A percentile compares a stretch with the other conserved stretches of the same genome.
Evolutionary conservation across 2,113 vertebrate genomes (phyloP).

Genomic region (Chlamydotis undulata): DNA sequence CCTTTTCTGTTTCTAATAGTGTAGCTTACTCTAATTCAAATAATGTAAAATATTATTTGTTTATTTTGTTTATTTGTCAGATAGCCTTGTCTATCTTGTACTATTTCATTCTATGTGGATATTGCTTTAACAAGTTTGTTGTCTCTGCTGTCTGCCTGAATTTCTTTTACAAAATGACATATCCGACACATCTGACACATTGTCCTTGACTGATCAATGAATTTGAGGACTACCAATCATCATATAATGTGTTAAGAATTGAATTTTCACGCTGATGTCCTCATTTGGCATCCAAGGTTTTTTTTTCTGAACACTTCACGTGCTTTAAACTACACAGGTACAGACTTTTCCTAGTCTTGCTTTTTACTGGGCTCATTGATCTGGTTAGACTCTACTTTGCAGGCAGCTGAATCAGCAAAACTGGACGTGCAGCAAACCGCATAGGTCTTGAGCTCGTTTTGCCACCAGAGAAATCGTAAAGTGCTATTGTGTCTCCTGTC

Average conservation of each 20-base stretch:
- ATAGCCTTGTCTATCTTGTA: background rate
- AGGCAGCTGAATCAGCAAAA: background rate
- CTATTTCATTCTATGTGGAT: background rate
- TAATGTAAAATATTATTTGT: background rate
- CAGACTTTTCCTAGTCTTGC: background rate
- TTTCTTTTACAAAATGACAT: background rate
- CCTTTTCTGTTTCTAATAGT: background rate
- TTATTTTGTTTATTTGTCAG: background rate
- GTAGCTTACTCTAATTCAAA: background rate
- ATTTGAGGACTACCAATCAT: background rate
- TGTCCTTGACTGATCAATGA: background rate
- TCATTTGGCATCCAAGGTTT: background rate
- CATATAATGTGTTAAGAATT: background rate
- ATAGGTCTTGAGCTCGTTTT: background rate
- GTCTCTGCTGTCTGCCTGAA: background rate
- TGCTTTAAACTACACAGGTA: background rate
- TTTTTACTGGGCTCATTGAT: background rate
- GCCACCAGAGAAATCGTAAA: background rate
- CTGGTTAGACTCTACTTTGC: background rate
- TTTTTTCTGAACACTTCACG: background rate
- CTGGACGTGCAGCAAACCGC: background rate
- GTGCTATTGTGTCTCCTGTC: background rate
- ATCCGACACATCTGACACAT: background rate
- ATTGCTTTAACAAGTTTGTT: background rate
- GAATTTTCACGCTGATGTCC: background rate